Percentiles rank a stretch among this genome's conserved stretches.
These are phyloP conservation scores for Ptilodon capucinus DNA, from an alignment of 2,888 invertebrate species.

Conservation along the genomic window DNA sequence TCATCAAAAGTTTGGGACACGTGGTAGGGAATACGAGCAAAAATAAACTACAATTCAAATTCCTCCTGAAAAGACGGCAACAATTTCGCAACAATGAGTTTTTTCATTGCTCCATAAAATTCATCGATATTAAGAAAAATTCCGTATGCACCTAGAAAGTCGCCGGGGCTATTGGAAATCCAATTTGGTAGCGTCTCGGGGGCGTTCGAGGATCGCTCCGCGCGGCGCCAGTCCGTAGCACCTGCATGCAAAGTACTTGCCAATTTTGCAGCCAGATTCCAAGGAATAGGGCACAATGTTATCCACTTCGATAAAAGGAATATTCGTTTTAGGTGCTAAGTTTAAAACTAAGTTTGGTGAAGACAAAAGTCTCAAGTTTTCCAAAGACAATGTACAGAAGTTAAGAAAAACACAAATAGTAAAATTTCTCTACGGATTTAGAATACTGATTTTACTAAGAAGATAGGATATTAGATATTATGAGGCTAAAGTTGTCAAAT, in stretches of 20 bases:
- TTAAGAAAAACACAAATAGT: too few species aligned
- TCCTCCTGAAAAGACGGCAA: background rate
- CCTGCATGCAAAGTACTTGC: conserved; percentile 43
- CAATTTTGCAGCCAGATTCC: conserved; percentile 17
- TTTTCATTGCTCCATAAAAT: background rate
- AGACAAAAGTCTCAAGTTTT: too few species aligned
- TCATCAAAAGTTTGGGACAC: too few species aligned
- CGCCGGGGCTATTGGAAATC: conserved; percentile 16
- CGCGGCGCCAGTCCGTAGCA: conserved; percentile 18
- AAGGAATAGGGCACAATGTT: conserved; percentile 12
- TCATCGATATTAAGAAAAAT: conserved; percentile 12
- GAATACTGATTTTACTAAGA: too few species aligned
- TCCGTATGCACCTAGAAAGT: conserved; percentile 4
- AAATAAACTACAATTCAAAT: background rate
- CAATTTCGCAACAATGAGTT: background rate
- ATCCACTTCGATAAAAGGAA: background rate
- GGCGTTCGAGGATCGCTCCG: conserved; percentile 8
- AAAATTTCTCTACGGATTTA: too few species aligned
- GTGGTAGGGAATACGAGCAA: background rate
- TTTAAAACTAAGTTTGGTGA: background rate
- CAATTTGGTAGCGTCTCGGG: conserved; percentile 28
- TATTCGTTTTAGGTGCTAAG: background rate
- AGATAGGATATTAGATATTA: too few species aligned
- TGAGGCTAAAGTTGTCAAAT: too few species aligned
- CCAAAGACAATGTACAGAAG: too few species aligned